phyloP scores from a whole-genome alignment of 2,797 vertebrate species.

The Xenentodon cancila region DNA sequence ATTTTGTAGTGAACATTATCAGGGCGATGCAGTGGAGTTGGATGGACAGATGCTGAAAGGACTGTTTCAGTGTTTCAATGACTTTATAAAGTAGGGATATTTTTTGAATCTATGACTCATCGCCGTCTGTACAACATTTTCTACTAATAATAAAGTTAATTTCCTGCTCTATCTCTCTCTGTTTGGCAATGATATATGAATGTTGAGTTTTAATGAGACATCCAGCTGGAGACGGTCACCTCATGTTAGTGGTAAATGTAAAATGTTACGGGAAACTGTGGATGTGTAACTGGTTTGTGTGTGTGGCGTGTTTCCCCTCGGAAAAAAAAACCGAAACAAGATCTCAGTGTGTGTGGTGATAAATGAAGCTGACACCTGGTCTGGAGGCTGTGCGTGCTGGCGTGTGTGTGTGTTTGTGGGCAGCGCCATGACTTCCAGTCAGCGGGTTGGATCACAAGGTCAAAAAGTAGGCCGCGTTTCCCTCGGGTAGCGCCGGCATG shows the following conservation, averaged over 20 bases:
- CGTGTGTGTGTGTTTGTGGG: conserved; percentile 6
- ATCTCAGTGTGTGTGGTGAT: conserved; percentile 38
- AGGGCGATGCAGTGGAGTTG: background rate
- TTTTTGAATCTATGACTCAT: no score
- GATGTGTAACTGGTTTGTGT: no score
- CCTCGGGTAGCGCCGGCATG: no score
- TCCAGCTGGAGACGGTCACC: conserved; percentile 9
- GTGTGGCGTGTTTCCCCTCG: conserved; percentile 9
- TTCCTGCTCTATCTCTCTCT: no score
- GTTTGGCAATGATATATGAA: conserved; percentile 5
- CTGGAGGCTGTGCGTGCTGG: conserved; percentile 15
- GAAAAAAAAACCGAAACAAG: conserved; percentile 13
- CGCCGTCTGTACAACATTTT: no score
- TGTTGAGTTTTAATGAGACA: conserved; percentile 13
- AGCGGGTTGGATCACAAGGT: conserved; percentile 43
- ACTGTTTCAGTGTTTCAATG: no score
- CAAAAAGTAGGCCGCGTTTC: conserved; percentile 19
- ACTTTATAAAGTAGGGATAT: no score
- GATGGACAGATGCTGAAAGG: background rate
- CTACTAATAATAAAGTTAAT: no score
- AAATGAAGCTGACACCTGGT: conserved; percentile 50
- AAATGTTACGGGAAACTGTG: no score
- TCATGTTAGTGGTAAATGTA: no score
- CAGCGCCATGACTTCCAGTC: conserved; percentile 27
- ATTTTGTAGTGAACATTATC: conserved; percentile 23